These are phyloP conservation scores for Irena cyanogastra DNA, from an alignment of 2,113 vertebrate genomes.

Conservation along the genomic window DNA sequence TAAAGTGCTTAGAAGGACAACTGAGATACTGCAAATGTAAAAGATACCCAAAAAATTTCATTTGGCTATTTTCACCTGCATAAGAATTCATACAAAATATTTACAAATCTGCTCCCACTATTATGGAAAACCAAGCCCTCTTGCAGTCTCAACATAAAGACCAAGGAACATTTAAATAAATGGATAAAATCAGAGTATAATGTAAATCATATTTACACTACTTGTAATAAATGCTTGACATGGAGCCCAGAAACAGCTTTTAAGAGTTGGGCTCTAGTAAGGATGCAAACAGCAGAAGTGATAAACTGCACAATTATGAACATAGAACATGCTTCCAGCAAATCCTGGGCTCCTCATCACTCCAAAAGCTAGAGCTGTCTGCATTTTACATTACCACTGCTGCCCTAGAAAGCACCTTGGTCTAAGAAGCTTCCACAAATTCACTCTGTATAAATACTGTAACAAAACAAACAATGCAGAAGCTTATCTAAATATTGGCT, in stretches of 20 bases:
- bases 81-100: background rate
- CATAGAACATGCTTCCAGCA: background rate
- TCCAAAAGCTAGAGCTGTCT: background rate
- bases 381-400: background rate
- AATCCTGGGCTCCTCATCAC: background rate
- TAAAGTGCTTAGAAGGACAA: background rate
- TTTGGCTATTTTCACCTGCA: background rate
- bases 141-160: background rate
- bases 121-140: background rate
- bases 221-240: background rate
- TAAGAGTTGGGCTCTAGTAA: background rate
- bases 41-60: background rate
- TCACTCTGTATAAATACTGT: background rate
- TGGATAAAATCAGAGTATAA: background rate
- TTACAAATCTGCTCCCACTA: background rate
- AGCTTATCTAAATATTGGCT: slow-evolving; percentile 26
- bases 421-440: background rate
- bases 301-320: background rate
- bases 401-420: background rate
- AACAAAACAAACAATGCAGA: slow-evolving; percentile 15
- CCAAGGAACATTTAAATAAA: background rate
- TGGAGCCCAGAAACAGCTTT: background rate
- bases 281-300: slow-evolving; percentile 1
- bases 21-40: background rate
- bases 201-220: background rate